Evolutionary conservation across 2,888 invertebrate genomes (phyloP), one percentile per base, ranked within the genome.

Genomic region (Prosapia bicincta): DNA sequence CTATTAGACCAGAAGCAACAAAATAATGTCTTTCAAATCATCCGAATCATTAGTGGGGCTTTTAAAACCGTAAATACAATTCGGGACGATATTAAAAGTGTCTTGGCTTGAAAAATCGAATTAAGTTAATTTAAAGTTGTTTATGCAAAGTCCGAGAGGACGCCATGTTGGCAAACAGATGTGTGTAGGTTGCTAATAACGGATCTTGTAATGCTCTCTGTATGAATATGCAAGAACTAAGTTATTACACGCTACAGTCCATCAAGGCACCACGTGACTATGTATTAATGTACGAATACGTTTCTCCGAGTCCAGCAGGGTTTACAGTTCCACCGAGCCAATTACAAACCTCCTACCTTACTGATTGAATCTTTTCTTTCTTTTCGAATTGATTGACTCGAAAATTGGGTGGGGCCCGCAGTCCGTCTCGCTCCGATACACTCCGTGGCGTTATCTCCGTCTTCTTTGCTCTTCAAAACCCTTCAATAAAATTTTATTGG

Each of bases 401-500:
- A 54, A 54, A 10, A 54, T 54, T 54, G 66, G 72, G 72, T 67
- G 72, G 66, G 72, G 72, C 72, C 15, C 10, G 24, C 26, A 54
- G 30, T 30, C 54, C 7, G 20, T 54, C 54, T 54, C 54, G n/a
- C 20, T 54, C 54, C 13, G 20, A 54, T 54, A 54, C 72, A 23
- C 66, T 28, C 30, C 66, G 67, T 67, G 24, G 66, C 72, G 67
- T 72, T 72, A 72, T n/a, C 72, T 54, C 54, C 20, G 3, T 54
- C 54, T 54, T 54, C 54, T 54, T 54, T 54, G 54, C 54, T 54
- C 20, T 54, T 54, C 54, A 54, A 54, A 54, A 9, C 20, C 71
- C 66, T 72, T 66, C 72, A 72, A 72, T 72, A 66, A 72, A 66
- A 66, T 72, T 72, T 72, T 72, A 72, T 32, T 72, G 38, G 38